Conservation (phyloP, 2,113 vertebrate species). For the Pollimyrus isidori region DNA sequence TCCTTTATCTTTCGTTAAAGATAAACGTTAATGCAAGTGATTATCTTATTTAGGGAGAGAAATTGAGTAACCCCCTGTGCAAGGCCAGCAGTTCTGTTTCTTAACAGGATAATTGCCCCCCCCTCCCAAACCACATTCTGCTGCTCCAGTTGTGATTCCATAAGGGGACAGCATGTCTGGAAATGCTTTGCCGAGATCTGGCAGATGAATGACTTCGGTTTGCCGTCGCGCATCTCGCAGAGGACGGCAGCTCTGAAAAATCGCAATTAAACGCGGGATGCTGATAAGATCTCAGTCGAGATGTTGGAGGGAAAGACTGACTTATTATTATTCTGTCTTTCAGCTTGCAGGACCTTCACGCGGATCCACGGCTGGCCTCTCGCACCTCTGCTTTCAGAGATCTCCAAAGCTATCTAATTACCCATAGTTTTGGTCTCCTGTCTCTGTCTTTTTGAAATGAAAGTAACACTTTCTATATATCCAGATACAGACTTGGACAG, state of each 20-base stretch:
- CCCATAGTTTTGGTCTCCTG: not conserved
- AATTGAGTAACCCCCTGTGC: not conserved
- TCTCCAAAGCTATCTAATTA: not conserved
- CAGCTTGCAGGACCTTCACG: not conserved
- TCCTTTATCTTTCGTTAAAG: constrained; percentile 10
- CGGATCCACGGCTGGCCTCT: not conserved
- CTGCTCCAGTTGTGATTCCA: not conserved
- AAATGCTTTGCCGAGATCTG: not conserved
- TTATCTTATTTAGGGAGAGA: constrained; percentile 6
- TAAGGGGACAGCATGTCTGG: not conserved
- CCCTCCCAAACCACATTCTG: not conserved
- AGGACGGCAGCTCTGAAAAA: not conserved
- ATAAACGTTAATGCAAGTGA: not conserved
- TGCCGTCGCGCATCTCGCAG: not conserved
- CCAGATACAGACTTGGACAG: not conserved
- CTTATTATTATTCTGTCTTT: not conserved
- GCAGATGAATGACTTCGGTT: not conserved
- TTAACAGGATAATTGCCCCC: not conserved
- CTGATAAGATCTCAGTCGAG: not conserved
- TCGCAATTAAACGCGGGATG: not conserved
- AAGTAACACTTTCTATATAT: not conserved
- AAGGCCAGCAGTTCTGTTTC: not conserved
- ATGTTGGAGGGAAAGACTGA: too few species aligned
- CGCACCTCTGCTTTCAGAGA: not conserved
- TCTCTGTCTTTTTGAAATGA: not conserved